Conservation (phyloP, 2,797 vertebrate species). For the Agapornis canus region DNA sequence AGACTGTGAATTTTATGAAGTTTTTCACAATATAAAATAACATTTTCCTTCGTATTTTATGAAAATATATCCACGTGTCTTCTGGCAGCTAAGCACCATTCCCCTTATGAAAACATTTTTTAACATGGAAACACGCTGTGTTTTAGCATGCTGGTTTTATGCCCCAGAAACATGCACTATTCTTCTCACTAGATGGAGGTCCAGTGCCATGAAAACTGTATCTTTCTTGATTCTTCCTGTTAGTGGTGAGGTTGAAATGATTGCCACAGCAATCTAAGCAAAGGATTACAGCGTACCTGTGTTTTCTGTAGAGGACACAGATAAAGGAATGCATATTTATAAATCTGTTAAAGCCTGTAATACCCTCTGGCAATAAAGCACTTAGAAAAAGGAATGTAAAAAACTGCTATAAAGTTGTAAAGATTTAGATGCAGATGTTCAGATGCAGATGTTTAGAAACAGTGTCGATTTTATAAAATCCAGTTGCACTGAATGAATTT, state of each 20-base stretch:
- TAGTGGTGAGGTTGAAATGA: background rate
- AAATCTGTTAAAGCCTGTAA: background rate
- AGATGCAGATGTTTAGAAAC: background rate
- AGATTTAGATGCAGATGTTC: background rate
- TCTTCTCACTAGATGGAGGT: slow-evolving; percentile 57
- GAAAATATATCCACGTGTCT: background rate
- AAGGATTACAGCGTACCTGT: background rate
- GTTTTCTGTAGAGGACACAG: background rate
- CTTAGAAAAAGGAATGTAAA: background rate
- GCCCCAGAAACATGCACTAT: background rate
- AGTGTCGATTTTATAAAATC: slow-evolving; percentile 5
- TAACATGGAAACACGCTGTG: background rate
- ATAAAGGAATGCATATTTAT: background rate
- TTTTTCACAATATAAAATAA: background rate
- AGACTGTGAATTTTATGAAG: background rate
- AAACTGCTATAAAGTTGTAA: background rate
- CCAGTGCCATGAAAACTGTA: slow-evolving; percentile 6
- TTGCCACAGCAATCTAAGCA: background rate
- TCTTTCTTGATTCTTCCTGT: background rate
- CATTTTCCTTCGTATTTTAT: background rate
- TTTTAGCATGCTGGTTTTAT: background rate
- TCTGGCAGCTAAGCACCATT: background rate
- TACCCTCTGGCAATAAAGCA: background rate
- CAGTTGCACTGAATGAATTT: background rate
- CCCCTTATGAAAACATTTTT: background rate